Percentiles rank a stretch among this genome's conserved stretches.
These are phyloP conservation scores for Pangasius macronema DNA, from an alignment of 2,797 vertebrate genomes.

Conservation along the genomic window DNA sequence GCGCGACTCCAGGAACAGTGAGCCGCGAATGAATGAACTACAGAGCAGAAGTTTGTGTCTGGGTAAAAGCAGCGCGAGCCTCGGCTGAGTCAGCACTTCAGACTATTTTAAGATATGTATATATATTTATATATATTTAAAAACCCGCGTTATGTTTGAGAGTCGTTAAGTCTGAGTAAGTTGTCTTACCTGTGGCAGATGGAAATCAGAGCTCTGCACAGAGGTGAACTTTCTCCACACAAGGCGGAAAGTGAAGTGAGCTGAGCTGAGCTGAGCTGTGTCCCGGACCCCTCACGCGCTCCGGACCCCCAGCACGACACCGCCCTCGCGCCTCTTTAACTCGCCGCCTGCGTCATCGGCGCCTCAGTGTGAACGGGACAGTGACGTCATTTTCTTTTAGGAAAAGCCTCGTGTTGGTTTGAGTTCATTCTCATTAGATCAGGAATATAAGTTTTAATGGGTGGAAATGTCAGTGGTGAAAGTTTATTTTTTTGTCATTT, in stretches of 20 bases:
- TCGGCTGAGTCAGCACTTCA: background rate
- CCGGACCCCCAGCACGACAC: background rate
- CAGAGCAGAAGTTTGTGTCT: background rate
- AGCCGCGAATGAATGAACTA: background rate
- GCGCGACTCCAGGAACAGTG: background rate
- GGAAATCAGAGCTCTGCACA: slow-evolving; percentile 31
- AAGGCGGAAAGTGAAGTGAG: background rate
- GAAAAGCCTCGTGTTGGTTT: background rate
- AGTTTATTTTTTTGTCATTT: background rate
- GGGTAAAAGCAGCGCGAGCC: background rate
- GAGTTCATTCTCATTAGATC: background rate
- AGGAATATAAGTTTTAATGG: too few species aligned
- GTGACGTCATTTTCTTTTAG: background rate
- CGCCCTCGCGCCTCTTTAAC: slow-evolving; percentile 24
- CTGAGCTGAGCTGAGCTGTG: background rate
- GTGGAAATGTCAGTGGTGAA: background rate
- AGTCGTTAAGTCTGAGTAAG: background rate
- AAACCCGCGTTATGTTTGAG: too few species aligned
- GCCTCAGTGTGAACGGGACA: background rate
- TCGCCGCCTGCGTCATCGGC: background rate
- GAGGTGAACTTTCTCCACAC: background rate
- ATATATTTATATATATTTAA: too few species aligned
- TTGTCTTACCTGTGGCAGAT: slow-evolving; percentile 58
- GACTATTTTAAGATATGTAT: too few species aligned
- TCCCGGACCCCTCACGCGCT: background rate